phyloP scores from a whole-genome alignment of 2,113 vertebrate species.

The Anser cygnoides region DNA sequence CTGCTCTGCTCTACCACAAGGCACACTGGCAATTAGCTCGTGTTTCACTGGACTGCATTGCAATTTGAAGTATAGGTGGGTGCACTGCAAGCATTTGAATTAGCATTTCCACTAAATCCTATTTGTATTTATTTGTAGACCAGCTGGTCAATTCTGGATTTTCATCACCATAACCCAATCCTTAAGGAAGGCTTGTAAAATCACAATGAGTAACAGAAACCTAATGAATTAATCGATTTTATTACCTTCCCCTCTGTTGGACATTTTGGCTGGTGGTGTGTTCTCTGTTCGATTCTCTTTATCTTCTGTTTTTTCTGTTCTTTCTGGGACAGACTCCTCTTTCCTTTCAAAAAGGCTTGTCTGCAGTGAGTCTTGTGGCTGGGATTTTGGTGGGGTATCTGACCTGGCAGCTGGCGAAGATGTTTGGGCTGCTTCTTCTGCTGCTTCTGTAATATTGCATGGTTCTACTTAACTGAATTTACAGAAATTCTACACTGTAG shows the following conservation, averaged over 20 bases:
- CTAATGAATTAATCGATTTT: neutral
- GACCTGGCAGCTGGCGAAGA: constrained; percentile 71
- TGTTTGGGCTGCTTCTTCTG: constrained; percentile 68
- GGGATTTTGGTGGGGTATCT: constrained; percentile 72
- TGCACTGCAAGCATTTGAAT: neutral
- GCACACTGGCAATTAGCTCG: neutral
- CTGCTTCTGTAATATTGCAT: constrained; percentile 73
- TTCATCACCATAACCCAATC: neutral
- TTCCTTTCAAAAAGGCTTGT: constrained; percentile 69
- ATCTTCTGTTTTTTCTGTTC: constrained; percentile 73
- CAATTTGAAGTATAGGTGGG: neutral
- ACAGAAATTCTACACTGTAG: neutral
- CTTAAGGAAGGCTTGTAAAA: neutral
- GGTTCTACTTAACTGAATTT: constrained; percentile 21
- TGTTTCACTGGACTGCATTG: fast-evolving
- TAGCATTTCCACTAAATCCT: neutral
- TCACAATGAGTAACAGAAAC: neutral
- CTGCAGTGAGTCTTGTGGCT: constrained; percentile 68
- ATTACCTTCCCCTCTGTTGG: constrained; percentile 77
- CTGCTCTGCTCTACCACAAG: neutral
- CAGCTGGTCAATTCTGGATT: neutral
- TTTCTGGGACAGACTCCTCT: constrained; percentile 72
- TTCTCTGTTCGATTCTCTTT: constrained; percentile 69
- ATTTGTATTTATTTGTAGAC: neutral
- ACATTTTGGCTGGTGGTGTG: constrained; percentile 62